Percentiles rank a stretch among this genome's conserved stretches.
phyloP scores from a whole-genome alignment of 1,140 invertebrate species.

The Globodera rostochiensis region DNA sequence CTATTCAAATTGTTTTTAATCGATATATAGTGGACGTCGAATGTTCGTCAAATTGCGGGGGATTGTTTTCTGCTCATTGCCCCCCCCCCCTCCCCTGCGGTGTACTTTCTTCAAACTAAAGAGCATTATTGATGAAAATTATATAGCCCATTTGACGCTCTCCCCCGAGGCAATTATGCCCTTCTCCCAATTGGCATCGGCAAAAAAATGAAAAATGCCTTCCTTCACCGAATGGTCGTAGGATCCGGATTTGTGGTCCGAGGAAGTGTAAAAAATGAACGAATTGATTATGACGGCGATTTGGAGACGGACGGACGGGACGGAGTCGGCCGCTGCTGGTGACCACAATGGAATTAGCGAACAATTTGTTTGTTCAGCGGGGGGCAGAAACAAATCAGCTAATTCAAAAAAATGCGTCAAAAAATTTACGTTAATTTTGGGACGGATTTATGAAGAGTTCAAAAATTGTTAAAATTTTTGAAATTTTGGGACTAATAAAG shows the following conservation, averaged over 20 bases:
- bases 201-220: not conserved
- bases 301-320: not conserved
- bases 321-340: not conserved
- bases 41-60: no score
- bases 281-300: not conserved
- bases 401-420: not conserved
- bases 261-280: not conserved
- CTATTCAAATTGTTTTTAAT: no score
- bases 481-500: no score
- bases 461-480: no score
- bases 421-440: no score
- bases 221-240: not conserved
- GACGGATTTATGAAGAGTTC: no score
- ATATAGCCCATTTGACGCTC: not conserved
- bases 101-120: not conserved
- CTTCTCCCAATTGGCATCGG: not conserved
- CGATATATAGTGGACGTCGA: no score
- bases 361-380: not conserved
- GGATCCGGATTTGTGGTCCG: not conserved
- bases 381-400: not conserved
- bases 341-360: not conserved
- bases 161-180: not conserved
- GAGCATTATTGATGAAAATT: not conserved
- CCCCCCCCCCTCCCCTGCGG: no score
- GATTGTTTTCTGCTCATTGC: not conserved